Base-by-base conservation (phyloP, 2,888 invertebrate genomes). In the Nematopogon swammerdamellus region DNA sequence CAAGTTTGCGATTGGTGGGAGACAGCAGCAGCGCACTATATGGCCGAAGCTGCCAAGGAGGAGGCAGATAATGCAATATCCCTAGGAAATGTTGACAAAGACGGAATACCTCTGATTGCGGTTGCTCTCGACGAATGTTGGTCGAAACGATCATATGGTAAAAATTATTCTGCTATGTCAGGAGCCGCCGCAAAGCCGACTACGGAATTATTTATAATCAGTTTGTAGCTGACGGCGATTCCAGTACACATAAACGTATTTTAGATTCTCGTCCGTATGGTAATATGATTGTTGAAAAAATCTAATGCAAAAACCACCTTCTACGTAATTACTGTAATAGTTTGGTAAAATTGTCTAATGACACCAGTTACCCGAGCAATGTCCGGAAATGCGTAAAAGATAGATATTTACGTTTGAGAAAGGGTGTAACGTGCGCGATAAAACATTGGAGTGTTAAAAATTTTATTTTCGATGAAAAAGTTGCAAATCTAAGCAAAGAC, bases 51-150 rank as follows among this genome's bases (percentile, higher is more conserved):
- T 3, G 49, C 18, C 18, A 47, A 51, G 29, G 43, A 29, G 48
- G 50, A 52, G 20, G 50, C 48, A 25, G 49, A 49, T 44, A 47
- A 47, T 50, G 49, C 49, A 50, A 45, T 49, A 20, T 50, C 47
- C 44, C 11, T 45, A 14, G 49, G 47, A 46, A 49, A 45, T 42
- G 30, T 49, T 3, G 19, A 52, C 36, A 45, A 49, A 50, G 30
- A 52, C 30, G 49, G 52, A 30, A 16, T 45, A 8, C 50, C 50
- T n/a, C 16, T 52, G 19, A 50, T 52, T 48, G 8, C 50, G 44
- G 49, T 50, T 11, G 20, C 46, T 30, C n/a, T 42, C 29, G 48
- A 50, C 44, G 49, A 48, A 14, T 48, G 46, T 46, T 52, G 50
- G 50, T 19, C 25, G 20, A 51, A 51, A 42, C 44, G 49, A 17